These are phyloP conservation scores for Dicycla oo DNA, from an alignment of 2,888 invertebrate genomes.

Conservation along the genomic window DNA sequence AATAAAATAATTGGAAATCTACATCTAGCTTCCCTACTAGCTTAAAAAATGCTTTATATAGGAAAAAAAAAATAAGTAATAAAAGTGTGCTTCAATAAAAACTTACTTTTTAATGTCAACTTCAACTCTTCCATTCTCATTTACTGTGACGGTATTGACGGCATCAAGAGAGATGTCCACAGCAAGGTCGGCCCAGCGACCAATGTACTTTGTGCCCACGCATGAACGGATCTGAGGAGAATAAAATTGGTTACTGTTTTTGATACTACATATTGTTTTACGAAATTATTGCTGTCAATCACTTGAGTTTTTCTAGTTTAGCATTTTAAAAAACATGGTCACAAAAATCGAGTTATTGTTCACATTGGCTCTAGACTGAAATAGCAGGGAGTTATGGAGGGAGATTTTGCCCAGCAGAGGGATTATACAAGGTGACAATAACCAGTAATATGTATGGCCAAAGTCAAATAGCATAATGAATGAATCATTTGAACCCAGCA, in stretches of 20 bases:
- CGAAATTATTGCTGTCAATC: too few relatives aligned
- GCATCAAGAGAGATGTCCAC: slow-evolving; percentile 99
- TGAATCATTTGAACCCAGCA: too few relatives aligned
- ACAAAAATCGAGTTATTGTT: background rate
- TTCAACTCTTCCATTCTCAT: slow-evolving; percentile 97
- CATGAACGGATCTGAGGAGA: slow-evolving; percentile 94
- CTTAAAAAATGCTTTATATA: too few relatives aligned
- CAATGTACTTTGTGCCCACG: slow-evolving; percentile 99
- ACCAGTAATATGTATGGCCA: too few relatives aligned
- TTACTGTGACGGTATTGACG: slow-evolving; percentile 96
- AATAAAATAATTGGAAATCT: too few relatives aligned
- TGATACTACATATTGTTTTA: too few relatives aligned
- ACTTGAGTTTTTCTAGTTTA: background rate
- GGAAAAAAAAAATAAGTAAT: too few relatives aligned
- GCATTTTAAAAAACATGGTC: background rate
- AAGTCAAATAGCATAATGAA: too few relatives aligned
- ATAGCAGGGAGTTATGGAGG: background rate
- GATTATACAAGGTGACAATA: background rate
- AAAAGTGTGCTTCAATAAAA: background rate
- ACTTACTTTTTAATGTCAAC: slow-evolving; percentile 98
- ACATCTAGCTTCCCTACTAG: too few relatives aligned
- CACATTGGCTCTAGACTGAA: background rate
- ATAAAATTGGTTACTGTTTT: background rate
- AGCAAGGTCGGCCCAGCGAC: slow-evolving; percentile 98
- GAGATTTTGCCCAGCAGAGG: background rate